Percentiles rank a stretch among this genome's conserved stretches.
Evolutionary conservation across 2,797 vertebrate species (phyloP).

Genomic region (Acridotheres tristis): DNA sequence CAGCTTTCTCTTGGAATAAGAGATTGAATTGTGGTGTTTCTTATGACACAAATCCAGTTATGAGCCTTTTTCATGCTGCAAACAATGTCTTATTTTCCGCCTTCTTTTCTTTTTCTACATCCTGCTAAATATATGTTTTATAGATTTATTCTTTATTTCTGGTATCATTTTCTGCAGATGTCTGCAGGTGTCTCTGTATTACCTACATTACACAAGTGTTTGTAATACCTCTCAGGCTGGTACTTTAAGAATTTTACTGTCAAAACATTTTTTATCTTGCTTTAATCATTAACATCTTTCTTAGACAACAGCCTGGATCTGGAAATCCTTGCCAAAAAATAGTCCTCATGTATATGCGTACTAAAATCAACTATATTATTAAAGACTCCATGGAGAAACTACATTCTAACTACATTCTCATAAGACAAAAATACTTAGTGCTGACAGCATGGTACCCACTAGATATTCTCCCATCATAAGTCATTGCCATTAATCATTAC

Average conservation of each 20-base stretch:
- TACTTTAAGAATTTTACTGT: neutral
- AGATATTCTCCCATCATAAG: neutral
- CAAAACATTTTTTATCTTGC: neutral
- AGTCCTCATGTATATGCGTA: neutral
- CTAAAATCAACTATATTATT: neutral
- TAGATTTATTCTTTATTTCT: neutral
- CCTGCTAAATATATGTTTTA: neutral
- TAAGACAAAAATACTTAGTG: neutral
- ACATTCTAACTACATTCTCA: neutral
- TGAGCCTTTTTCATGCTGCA: neutral
- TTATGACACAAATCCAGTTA: slow-evolving; percentile 25
- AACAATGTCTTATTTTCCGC: slow-evolving; percentile 5
- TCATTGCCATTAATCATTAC: neutral
- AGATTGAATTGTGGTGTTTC: slow-evolving; percentile 16
- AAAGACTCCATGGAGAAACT: neutral
- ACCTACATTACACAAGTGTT: neutral
- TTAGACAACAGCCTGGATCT: neutral
- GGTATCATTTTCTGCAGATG: neutral
- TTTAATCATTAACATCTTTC: neutral
- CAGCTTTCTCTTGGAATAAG: slow-evolving; percentile 28
- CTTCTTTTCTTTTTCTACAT: neutral
- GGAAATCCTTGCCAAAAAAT: neutral
- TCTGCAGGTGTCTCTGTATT: neutral
- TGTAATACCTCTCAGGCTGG: neutral
- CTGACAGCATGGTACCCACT: neutral